These are phyloP conservation scores for Eueremaeus valkanovi DNA, from an alignment of 2,888 invertebrate genomes.

Conservation along the genomic window DNA sequence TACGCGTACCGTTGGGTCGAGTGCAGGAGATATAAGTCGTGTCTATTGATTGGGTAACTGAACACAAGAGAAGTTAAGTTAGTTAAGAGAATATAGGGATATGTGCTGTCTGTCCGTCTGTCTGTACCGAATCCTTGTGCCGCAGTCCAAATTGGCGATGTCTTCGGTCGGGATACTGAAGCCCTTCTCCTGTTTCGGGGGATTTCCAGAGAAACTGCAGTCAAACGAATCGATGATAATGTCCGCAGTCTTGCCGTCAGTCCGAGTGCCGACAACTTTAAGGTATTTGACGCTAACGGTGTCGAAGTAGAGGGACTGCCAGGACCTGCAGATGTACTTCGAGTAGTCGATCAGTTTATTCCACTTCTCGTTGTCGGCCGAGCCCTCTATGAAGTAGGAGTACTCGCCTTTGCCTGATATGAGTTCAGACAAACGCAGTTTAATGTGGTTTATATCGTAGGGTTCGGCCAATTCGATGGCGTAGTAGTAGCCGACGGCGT, in stretches of 20 bases:
- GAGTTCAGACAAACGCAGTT: conserved; percentile 1
- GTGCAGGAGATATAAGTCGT: conserved; percentile 23
- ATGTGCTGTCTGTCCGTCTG: neutral
- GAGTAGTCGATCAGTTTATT: conserved; percentile 2
- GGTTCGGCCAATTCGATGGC: neutral
- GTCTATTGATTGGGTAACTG: conserved; percentile 25
- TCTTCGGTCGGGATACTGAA: conserved; percentile 5
- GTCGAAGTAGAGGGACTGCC: conserved; percentile 11
- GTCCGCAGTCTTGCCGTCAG: conserved; percentile 8
- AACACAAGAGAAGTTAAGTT: neutral
- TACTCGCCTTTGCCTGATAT: conserved; percentile 21
- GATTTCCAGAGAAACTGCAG: neutral
- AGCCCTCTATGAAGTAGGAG: neutral
- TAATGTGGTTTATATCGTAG: conserved; percentile 10
- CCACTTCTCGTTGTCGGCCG: conserved; percentile 10
- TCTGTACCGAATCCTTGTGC: conserved; percentile 10
- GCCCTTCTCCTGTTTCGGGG: conserved; percentile 1
- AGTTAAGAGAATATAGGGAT: neutral
- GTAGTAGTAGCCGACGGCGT: conserved; percentile 6
- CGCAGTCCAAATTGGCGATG: conserved; percentile 18
- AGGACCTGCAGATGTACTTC: conserved; percentile 23
- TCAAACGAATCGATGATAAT: conserved; percentile 30
- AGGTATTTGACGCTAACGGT: neutral
- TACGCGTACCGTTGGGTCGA: conserved; percentile 19
- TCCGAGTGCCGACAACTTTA: conserved; percentile 9